Base-by-base conservation (phyloP, 2,113 vertebrate species). In the Cairina moschata region DNA sequence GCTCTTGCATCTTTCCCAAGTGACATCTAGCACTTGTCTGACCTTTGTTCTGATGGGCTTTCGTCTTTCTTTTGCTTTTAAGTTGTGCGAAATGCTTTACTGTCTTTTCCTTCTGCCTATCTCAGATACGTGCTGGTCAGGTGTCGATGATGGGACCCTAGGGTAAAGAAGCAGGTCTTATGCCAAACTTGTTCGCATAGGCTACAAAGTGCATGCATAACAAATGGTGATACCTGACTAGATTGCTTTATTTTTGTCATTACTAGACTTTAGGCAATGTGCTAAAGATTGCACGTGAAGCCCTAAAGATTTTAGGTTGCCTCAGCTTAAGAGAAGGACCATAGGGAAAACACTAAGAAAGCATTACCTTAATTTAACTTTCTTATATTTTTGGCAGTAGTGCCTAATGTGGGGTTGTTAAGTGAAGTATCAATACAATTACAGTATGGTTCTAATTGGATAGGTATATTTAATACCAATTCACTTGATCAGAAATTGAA, bases 401-500 rank as follows among this genome's bases (percentile, higher is more conserved):
- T 71, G 71, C 40, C 25, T 93, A 18, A 56, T 25, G 46, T 38
- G 56, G 29, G 55, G 71, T 52, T 59, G 50, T 91, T 94, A 96
- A 48, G 52, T 91, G 75, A 75, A 87, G 52, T 71, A 80, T 72
- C 59, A n/a, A 13, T 66, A 4, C 85, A 86, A 78, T 78, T 93
- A 73, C 83, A 91, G 23, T 71, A 31, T 52, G 63, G 67, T 69
- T 83, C 78, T 91, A 91, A 94, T 66, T 86, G 90, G 31, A 32
- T 90, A 60, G 84, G 75, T 86, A 13, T 79, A 71, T 91, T 88
- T 82, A 93, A 85, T 86, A 9, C 72, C 48, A 82, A 78, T 90
- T 74, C 31, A 54, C 42, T 46, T 92, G 84, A 87, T 94, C 78
- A 90, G 88, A 91, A 92, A 63, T 26, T 14, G 69, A 86, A 78